A percentile compares a stretch with the other conserved stretches of the same genome.
Conservation (phyloP, 2,113 vertebrate species). For the Dissostichus mawsoni region DNA sequence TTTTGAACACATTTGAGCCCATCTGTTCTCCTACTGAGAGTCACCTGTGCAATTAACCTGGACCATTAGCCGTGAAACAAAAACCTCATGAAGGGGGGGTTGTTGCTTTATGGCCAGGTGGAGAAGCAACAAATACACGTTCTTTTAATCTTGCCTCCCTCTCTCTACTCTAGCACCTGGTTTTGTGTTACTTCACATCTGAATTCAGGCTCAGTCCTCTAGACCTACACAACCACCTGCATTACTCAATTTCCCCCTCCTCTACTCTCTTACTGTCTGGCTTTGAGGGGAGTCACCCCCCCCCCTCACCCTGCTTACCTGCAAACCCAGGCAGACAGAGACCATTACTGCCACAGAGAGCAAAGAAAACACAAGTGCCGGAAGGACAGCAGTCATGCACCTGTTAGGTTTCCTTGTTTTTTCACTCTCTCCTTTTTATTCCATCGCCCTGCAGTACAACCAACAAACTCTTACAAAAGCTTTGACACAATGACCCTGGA, state of each 20-base stretch:
- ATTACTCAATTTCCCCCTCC: slow-evolving; percentile 42
- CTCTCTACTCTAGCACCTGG: slow-evolving; percentile 57
- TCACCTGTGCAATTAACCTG: slow-evolving; percentile 86
- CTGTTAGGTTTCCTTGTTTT: slow-evolving; percentile 67
- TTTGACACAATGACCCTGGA: slow-evolving; percentile 55
- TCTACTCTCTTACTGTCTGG: slow-evolving; percentile 42
- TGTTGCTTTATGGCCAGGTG: slow-evolving; percentile 76
- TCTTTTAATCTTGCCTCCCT: slow-evolving; percentile 56
- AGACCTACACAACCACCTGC: slow-evolving; percentile 57
- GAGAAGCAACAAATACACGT: slow-evolving; percentile 63
- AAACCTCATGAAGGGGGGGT: slow-evolving; percentile 60
- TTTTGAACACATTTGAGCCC: slow-evolving; percentile 83
- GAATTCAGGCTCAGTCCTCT: slow-evolving; percentile 50
- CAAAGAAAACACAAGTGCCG: slow-evolving; percentile 59
- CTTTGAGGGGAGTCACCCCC: slow-evolving; percentile 51
- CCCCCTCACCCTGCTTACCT: slow-evolving; percentile 32
- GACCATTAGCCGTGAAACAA: slow-evolving; percentile 79
- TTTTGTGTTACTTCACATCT: slow-evolving; percentile 67
- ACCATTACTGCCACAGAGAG: slow-evolving; percentile 64
- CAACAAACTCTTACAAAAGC: slow-evolving; percentile 46
- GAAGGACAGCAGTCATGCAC: slow-evolving; percentile 69
- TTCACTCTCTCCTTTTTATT: slow-evolving; percentile 29
- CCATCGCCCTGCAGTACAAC: slow-evolving; percentile 40
- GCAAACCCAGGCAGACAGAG: slow-evolving; percentile 51
- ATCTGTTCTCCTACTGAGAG: slow-evolving; percentile 81